A percentile compares a stretch with the other conserved stretches of the same genome.
These are phyloP conservation scores for Cuculus canorus DNA, from an alignment of 2,797 vertebrate species.

Conservation along the genomic window DNA sequence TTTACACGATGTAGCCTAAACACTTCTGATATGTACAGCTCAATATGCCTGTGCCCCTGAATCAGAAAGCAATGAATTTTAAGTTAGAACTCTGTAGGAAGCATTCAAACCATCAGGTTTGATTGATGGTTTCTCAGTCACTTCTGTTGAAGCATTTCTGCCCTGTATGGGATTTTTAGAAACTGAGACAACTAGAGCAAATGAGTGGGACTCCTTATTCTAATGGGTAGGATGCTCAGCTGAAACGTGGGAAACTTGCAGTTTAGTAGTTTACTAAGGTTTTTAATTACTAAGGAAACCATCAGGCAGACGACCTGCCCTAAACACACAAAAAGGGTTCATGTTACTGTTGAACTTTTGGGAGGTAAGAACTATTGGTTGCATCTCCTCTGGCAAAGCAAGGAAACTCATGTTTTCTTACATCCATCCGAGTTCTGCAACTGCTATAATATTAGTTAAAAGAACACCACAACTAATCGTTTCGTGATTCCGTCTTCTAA, in stretches of 20 bases:
- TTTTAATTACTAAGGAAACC: neutral
- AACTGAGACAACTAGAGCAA: neutral
- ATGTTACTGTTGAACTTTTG: neutral
- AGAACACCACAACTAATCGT: neutral
- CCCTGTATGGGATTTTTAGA: neutral
- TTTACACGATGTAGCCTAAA: neutral
- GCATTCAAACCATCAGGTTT: neutral
- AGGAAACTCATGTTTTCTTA: neutral
- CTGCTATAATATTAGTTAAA: neutral
- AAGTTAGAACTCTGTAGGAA: neutral
- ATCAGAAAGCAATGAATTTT: neutral
- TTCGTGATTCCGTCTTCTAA: neutral
- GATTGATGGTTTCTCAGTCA: neutral
- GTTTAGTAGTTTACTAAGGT: neutral
- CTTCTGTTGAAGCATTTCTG: neutral
- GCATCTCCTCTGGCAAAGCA: neutral
- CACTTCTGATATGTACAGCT: neutral
- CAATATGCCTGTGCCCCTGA: neutral
- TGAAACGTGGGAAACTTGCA: neutral
- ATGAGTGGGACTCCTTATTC: neutral
- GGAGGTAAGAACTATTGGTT: neutral
- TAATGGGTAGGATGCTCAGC: neutral
- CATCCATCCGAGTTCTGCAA: neutral
- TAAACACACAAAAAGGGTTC: accelerated
- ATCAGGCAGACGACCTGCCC: neutral